Evolutionary conservation across 2,113 vertebrate species (phyloP).

Genomic region (Actenoides hombroni): DNA sequence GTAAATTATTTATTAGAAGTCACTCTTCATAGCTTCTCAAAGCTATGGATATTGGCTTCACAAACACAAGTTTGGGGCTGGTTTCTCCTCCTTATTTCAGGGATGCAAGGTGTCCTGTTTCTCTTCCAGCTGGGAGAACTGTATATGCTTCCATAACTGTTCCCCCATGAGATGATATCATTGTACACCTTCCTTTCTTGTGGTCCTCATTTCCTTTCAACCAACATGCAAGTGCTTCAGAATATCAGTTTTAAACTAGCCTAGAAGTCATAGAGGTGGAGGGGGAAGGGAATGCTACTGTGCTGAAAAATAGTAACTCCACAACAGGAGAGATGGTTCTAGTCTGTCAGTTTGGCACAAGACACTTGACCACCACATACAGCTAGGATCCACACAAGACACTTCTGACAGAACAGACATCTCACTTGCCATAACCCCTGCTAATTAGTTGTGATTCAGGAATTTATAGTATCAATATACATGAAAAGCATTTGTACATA

Average conservation of each 20-base stretch:
- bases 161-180: neutral
- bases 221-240: neutral
- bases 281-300: neutral
- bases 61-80: neutral
- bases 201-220: neutral
- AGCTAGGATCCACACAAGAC: neutral
- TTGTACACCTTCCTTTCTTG: neutral
- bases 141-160: fast-evolving
- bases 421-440: neutral
- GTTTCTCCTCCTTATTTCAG: neutral
- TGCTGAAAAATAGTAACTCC: neutral
- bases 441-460: neutral
- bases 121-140: neutral
- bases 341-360: neutral
- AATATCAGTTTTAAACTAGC: neutral
- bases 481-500: neutral
- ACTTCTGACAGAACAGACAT: neutral
- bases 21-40: neutral
- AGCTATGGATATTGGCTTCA: neutral
- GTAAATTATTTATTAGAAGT: neutral
- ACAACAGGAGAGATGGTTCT: neutral
- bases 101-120: neutral
- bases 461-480: neutral
- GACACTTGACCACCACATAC: neutral
- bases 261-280: neutral